These are phyloP conservation scores for Oryzias dopingdopingensis DNA, from an alignment of 2,797 vertebrate genomes.

Conservation along the genomic window DNA sequence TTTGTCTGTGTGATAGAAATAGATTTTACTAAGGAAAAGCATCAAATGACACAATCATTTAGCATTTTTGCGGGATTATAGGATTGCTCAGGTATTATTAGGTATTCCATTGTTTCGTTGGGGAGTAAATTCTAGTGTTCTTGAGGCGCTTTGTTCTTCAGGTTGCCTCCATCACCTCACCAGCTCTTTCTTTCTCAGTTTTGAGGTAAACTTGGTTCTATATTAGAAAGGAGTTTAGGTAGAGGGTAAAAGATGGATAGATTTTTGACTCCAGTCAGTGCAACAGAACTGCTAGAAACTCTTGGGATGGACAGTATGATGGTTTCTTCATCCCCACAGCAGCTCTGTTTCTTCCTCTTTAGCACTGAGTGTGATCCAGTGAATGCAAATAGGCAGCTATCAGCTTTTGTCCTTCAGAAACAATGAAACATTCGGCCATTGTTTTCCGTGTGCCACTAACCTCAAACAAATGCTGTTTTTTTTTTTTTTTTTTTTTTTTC, in stretches of 20 bases:
- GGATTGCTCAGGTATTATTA: conserved; percentile 47
- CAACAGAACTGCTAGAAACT: conserved; percentile 63
- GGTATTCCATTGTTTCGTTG: conserved; percentile 14
- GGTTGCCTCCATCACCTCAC: too few species aligned
- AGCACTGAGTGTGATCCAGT: conserved; percentile 61
- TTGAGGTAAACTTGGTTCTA: too few species aligned
- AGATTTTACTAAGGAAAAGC: conserved; percentile 6
- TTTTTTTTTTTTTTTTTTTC: conserved; percentile 38
- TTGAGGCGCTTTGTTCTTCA: too few species aligned
- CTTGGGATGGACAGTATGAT: conserved; percentile 63
- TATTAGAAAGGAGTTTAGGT: conserved; percentile 42
- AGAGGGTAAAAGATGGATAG: conserved; percentile 60
- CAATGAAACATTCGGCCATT: conserved; percentile 66
- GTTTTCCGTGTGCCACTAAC: conserved; percentile 59
- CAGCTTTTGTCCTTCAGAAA: conserved; percentile 61
- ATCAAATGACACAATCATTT: conserved; percentile 44
- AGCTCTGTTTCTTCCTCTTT: conserved; percentile 51
- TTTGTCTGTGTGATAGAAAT: conserved; percentile 52
- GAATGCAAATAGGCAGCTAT: conserved; percentile 66
- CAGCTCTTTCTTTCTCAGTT: too few species aligned
- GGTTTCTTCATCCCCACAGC: conserved; percentile 52
- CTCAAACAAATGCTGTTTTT: conserved; percentile 61
- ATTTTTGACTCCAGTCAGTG: conserved; percentile 49
- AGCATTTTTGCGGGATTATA: conserved; percentile 34
- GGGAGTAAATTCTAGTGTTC: too few species aligned